A percentile compares a stretch with the other conserved stretches of the same genome.
Evolutionary conservation across 2,888 invertebrate genomes (phyloP).

Genomic region (Fragum sueziense): DNA sequence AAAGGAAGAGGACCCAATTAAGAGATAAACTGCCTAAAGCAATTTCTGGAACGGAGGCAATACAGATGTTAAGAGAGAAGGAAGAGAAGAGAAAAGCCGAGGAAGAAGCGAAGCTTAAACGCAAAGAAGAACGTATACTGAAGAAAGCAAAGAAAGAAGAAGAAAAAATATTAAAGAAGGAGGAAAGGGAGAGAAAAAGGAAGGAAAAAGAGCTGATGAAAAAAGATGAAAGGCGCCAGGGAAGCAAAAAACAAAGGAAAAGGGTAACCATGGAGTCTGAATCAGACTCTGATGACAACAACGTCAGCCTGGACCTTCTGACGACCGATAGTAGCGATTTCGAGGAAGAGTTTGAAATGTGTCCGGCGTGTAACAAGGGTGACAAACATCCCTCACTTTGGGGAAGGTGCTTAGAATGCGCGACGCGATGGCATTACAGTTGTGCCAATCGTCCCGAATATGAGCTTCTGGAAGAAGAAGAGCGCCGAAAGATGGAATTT

Average conservation of each 20-base stretch:
- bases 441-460: too few relatives aligned
- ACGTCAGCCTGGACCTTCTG: too few relatives aligned
- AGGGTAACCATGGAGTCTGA: background rate
- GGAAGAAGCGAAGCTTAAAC: constrained; percentile 15
- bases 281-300: background rate
- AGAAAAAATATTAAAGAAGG: background rate
- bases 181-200: background rate
- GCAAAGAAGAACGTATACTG: background rate
- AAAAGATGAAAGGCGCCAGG: background rate
- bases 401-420: too few relatives aligned
- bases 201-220: background rate
- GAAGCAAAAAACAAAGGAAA: background rate
- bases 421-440: too few relatives aligned
- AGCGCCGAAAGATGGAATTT: too few relatives aligned
- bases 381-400: too few relatives aligned
- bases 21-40: constrained; percentile 31
- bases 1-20: background rate
- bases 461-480: too few relatives aligned
- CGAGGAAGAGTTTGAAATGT: too few relatives aligned
- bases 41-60: constrained; percentile 22
- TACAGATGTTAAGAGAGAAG: constrained; percentile 32
- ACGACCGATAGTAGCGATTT: too few relatives aligned
- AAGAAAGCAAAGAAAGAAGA: constrained; percentile 6
- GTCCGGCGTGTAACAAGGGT: too few relatives aligned
- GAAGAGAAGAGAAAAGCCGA: constrained; percentile 34